phyloP scores from a whole-genome alignment of 2,113 vertebrate genomes.

The Larimichthys polyactis region DNA sequence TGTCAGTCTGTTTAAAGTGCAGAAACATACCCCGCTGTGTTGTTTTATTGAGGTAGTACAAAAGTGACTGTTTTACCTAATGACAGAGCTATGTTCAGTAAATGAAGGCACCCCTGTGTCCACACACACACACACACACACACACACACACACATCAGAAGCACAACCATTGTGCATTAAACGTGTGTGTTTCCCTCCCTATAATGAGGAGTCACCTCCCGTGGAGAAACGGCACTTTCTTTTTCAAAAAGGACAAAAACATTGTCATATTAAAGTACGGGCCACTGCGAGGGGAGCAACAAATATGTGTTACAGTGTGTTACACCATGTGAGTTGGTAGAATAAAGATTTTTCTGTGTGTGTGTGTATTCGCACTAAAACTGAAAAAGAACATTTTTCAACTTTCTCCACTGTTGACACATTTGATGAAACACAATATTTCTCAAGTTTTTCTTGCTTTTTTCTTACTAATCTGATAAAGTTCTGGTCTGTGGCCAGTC shows the following conservation, averaged over 20 bases:
- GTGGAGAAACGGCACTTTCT: conserved; percentile 14
- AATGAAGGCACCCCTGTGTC: conserved; percentile 43
- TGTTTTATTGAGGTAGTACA: conserved; percentile 42
- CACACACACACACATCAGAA: conserved; percentile 33
- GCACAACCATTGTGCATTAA: conserved; percentile 21
- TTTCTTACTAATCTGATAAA: not conserved
- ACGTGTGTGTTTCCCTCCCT: conserved; percentile 25
- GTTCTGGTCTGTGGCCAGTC: not conserved
- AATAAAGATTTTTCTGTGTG: too few species aligned
- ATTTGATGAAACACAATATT: not conserved
- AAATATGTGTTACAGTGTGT: too few species aligned
- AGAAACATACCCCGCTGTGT: conserved; percentile 36
- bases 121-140: too few species aligned
- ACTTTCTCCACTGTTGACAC: too few species aligned
- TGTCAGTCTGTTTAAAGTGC: conserved; percentile 11
- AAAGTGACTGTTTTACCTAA: conserved; percentile 42
- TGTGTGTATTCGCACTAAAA: not conserved
- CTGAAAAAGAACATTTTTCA: too few species aligned
- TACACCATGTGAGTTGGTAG: too few species aligned
- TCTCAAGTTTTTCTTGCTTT: not conserved
- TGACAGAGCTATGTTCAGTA: conserved; percentile 45
- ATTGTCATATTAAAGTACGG: conserved; percentile 21
- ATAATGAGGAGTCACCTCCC: conserved; percentile 50
- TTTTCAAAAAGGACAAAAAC: conserved; percentile 15
- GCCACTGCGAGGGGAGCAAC: not conserved